Conservation (phyloP, 2,888 invertebrate species). For the Agriopis marginaria region DNA sequence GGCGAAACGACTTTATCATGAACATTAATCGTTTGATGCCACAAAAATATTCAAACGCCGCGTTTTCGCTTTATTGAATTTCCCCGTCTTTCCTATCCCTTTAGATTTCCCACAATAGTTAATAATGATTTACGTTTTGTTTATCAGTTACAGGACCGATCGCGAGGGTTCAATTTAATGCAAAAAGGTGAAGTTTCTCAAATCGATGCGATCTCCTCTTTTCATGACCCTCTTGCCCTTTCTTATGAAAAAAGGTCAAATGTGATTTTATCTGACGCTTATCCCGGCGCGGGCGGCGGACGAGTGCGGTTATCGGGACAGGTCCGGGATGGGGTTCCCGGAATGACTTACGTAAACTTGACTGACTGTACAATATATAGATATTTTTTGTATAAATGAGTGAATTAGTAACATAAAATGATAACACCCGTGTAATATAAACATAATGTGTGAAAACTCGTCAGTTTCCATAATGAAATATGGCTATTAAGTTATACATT, state of each 20-base stretch:
- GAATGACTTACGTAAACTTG: slow-evolving; percentile 15
- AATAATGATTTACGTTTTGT: slow-evolving; percentile 44
- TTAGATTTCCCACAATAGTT: slow-evolving; percentile 37
- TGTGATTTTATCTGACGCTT: slow-evolving; percentile 42
- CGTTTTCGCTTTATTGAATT: slow-evolving; percentile 40
- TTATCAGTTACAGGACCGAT: slow-evolving; percentile 34
- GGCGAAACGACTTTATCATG: slow-evolving; percentile 33
- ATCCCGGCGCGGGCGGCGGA: slow-evolving; percentile 28
- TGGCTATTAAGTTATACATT: too few relatives aligned
- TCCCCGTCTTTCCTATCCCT: slow-evolving; percentile 33
- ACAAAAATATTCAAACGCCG: slow-evolving; percentile 34
- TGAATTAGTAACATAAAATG: background rate
- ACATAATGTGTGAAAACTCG: too few relatives aligned
- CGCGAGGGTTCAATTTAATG: slow-evolving; percentile 26
- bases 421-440: too few relatives aligned
- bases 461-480: too few relatives aligned
- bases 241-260: slow-evolving; percentile 43
- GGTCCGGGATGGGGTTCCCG: slow-evolving; percentile 13
- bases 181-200: slow-evolving; percentile 34
- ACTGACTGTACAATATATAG: background rate
- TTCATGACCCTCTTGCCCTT: slow-evolving; percentile 40
- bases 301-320: slow-evolving; percentile 27
- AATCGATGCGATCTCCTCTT: slow-evolving; percentile 41
- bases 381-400: slow-evolving; percentile 6
- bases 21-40: slow-evolving; percentile 41